Evolutionary conservation across 2,888 invertebrate species (phyloP).

Genomic region (Isoperla grammatica): DNA sequence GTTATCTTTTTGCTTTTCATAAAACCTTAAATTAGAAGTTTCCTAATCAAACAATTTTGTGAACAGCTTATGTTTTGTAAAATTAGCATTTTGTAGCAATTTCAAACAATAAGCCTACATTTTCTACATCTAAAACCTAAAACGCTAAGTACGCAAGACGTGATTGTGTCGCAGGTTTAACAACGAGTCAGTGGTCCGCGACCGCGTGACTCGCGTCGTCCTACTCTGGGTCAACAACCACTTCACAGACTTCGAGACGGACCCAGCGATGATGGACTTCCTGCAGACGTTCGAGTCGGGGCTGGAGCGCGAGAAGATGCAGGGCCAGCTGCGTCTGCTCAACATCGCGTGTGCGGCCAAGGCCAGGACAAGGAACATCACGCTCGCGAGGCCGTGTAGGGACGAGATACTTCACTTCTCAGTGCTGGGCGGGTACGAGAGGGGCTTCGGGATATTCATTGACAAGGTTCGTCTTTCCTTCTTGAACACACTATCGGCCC

Average conservation of each 20-base stretch:
- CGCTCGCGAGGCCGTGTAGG: slow-evolving; percentile 83
- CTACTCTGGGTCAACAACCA: slow-evolving; percentile 98
- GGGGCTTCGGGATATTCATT: slow-evolving; percentile 90
- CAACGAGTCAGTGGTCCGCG: slow-evolving; percentile 62
- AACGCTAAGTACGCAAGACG: too few relatives aligned
- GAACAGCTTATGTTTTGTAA: too few relatives aligned
- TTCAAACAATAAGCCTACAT: too few relatives aligned
- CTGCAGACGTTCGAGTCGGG: slow-evolving; percentile 86
- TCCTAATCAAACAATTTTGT: too few relatives aligned
- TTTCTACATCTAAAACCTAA: too few relatives aligned
- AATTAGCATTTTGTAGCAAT: too few relatives aligned
- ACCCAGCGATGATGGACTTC: slow-evolving; percentile 94
- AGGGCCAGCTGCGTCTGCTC: slow-evolving; percentile 64
- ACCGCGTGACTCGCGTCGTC: slow-evolving; percentile 91
- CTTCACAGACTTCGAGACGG: slow-evolving; percentile 95
- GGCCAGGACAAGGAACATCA: slow-evolving; percentile 86
- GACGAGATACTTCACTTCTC: slow-evolving; percentile 92
- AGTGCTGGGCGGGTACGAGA: slow-evolving; percentile 83
- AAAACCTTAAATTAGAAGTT: too few relatives aligned
- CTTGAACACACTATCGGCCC: too few relatives aligned
- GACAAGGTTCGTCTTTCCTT: slow-evolving; percentile 56
- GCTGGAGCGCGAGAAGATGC: slow-evolving; percentile 79
- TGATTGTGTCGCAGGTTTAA: too few relatives aligned
- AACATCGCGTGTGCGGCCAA: slow-evolving; percentile 98
- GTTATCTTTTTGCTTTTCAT: too few relatives aligned